Evolutionary conservation across 1,140 invertebrate species (phyloP).

Genomic region (Metopolophium dirhodum): DNA sequence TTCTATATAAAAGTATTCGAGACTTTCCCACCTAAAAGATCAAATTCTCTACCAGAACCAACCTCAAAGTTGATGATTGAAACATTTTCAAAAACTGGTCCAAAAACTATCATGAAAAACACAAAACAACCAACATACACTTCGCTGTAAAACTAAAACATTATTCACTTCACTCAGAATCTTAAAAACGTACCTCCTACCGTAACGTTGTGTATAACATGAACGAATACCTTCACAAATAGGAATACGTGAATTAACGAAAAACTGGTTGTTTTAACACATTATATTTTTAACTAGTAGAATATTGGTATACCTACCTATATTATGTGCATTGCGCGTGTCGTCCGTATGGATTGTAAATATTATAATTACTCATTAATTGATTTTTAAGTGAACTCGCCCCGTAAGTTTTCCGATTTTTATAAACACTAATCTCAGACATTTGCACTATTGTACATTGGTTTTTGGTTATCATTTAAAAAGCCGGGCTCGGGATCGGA

Average conservation of each 20-base stretch:
- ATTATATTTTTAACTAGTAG: background rate
- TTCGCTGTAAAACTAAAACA: background rate
- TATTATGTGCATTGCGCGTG: background rate
- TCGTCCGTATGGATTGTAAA: too few species aligned
- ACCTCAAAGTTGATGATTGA: background rate
- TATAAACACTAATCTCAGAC: background rate
- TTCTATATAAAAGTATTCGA: too few species aligned
- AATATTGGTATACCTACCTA: background rate
- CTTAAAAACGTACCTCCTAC: background rate
- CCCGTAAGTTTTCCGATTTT: background rate
- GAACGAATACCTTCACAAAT: background rate
- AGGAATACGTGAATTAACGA: background rate
- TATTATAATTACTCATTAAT: background rate
- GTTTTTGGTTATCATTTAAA: background rate
- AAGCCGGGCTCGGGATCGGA: background rate
- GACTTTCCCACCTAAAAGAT: too few species aligned
- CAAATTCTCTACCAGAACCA: too few species aligned
- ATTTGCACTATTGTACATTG: background rate
- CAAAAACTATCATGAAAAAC: background rate
- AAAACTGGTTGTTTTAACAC: background rate
- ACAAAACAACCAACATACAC: background rate
- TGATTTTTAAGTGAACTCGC: background rate
- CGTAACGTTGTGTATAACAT: background rate
- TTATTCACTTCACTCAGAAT: background rate
- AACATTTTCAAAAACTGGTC: background rate